A percentile compares a stretch with the other conserved stretches of the same genome.
Evolutionary conservation across 1,140 invertebrate species (phyloP).

Genomic region (Tetragnatha versicolor): DNA sequence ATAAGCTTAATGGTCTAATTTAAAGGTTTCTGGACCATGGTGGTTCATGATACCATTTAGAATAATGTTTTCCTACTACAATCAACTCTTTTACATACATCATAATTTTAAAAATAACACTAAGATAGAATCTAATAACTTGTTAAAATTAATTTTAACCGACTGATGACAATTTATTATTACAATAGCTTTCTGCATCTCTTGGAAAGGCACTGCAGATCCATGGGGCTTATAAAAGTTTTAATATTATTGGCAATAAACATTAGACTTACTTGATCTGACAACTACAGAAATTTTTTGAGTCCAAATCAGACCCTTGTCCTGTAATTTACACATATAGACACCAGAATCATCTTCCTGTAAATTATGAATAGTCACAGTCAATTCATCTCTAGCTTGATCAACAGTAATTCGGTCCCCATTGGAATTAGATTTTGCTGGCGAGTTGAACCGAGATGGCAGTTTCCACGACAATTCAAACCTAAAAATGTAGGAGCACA

Average conservation of each 20-base stretch:
- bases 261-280: slow-evolving; percentile 10
- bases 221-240: too few species aligned
- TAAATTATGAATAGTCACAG: slow-evolving; percentile 39
- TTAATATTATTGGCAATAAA: neutral
- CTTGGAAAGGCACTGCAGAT: too few species aligned
- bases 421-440: slow-evolving; percentile 8
- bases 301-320: slow-evolving; percentile 63
- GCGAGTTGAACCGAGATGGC: slow-evolving; percentile 4
- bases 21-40: too few species aligned
- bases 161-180: too few species aligned
- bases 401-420: slow-evolving; percentile 40
- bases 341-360: slow-evolving; percentile 71
- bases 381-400: slow-evolving; percentile 30
- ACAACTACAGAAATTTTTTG: slow-evolving; percentile 33
- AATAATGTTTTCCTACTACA: too few species aligned
- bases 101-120: too few species aligned
- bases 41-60: too few species aligned
- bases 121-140: too few species aligned
- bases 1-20: too few species aligned
- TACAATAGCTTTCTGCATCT: too few species aligned
- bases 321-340: slow-evolving; percentile 82
- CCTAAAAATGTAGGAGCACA: neutral
- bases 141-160: too few species aligned
- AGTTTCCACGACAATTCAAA: slow-evolving; percentile 42
- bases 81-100: too few species aligned